phyloP scores from a whole-genome alignment of 2,113 vertebrate genomes.

The Myrmecobius fasciatus region DNA sequence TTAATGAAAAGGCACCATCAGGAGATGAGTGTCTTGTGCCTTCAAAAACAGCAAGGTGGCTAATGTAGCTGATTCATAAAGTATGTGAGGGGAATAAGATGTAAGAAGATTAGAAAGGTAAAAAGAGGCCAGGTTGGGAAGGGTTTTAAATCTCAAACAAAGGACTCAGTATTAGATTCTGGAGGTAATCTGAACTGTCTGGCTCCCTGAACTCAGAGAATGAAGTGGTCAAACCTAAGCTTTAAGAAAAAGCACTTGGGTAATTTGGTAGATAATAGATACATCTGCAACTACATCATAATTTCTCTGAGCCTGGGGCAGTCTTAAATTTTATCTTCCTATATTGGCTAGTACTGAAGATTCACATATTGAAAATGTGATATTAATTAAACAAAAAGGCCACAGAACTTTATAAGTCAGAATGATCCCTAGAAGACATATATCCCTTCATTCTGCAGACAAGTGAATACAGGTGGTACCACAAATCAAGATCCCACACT shows the following conservation, averaged over 20 bases:
- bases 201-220: neutral
- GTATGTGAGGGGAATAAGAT: neutral
- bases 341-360: neutral
- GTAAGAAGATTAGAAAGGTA: neutral
- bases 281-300: neutral
- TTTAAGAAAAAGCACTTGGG: neutral
- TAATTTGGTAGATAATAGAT: neutral
- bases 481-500: neutral
- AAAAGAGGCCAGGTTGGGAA: neutral
- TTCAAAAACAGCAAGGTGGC: neutral
- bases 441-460: neutral
- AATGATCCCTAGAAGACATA: neutral
- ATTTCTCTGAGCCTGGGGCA: neutral
- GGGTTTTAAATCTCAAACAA: neutral
- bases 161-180: neutral
- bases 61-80: neutral
- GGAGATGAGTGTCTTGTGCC: neutral
- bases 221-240: neutral
- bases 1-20: neutral
- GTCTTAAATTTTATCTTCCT: neutral
- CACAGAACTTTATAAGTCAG: neutral
- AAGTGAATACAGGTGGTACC: neutral
- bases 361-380: neutral
- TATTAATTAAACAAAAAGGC: neutral
- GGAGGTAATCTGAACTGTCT: neutral